Evolutionary conservation across 2,113 vertebrate species (phyloP), one percentile per base, ranked within the genome.

Genomic region (Artemisiospiza belli): DNA sequence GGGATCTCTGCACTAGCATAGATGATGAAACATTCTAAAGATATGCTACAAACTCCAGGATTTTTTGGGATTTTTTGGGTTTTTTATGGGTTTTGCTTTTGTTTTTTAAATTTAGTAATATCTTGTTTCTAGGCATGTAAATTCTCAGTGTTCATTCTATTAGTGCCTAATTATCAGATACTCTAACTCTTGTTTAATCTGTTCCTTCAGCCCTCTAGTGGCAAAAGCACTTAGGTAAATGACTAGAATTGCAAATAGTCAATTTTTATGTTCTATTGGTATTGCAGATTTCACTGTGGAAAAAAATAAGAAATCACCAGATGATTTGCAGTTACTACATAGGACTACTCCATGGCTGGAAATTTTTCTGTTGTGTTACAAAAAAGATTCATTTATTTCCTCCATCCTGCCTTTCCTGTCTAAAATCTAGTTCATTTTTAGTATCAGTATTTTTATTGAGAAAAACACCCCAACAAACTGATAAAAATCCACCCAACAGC

Each of bases 201-300:
- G 19, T 8, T 78, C n/a, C 28, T 75, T 41, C 57, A 61, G 85
- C 95, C 92, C 52, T 78, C 94, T 86, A 19, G 85, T 83, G 93
- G 79, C 22, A 47, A 74, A 52, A 67, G 35, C 18, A 19, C 41
- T 12, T 14, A 4, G 22, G 9, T 4, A 55, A 67, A 15, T 15
- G 16, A 52, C 15, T 13, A 1, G 27, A 52, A 91, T 20, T 12
- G 54, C 51, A 41, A 41, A 41, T 41, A 17, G 31, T 1, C 2
- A 10, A 0, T n/a, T 57, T 39, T 52, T 10, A 6, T 21, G 20
- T 44, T 62, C 27, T 51, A 3, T 11, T 25, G 6, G 2, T 11
- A 16, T 0, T 25, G 35, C 0, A 1, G 28, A 46, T 82, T 82
- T 69, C 62, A 46, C 7, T 0, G 1, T 5, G 24, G 19, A n/a